These are phyloP conservation scores for Rhyacichthys aspro DNA, from an alignment of 2,797 vertebrate species.

Conservation along the genomic window DNA sequence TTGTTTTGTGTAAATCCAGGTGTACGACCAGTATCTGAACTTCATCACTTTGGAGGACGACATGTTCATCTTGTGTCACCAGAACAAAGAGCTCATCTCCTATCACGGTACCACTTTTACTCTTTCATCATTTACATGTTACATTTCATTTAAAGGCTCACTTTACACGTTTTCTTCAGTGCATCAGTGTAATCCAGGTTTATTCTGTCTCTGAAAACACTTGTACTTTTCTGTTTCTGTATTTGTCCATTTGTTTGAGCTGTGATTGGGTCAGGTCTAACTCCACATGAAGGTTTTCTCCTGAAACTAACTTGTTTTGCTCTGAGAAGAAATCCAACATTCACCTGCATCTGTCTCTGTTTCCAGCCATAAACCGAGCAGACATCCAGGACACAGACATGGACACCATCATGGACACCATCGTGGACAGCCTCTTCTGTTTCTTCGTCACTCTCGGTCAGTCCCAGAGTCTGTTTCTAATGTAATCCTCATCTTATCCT, in stretches of 20 bases:
- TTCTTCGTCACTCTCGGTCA: constrained; percentile 98
- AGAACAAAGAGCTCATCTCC: constrained; percentile 95
- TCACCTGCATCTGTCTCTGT: neutral
- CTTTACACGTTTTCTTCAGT: no score
- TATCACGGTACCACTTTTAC: constrained; percentile 94
- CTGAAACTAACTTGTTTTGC: no score
- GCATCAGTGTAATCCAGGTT: no score
- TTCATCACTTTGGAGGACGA: constrained; percentile 99
- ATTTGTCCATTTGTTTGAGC: neutral
- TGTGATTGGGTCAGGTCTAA: no score
- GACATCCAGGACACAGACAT: constrained; percentile 97
- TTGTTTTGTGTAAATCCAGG: constrained; percentile 74
- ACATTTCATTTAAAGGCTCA: no score
- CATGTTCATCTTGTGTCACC: constrained; percentile 96
- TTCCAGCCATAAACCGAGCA: constrained; percentile 90
- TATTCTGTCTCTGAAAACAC: no score
- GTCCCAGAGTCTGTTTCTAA: constrained; percentile 27
- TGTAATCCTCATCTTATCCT: no score
- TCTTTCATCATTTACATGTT: no score
- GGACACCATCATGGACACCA: constrained; percentile 97
- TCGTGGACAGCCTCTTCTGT: constrained; percentile 98
- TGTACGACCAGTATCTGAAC: constrained; percentile 98
- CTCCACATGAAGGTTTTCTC: no score
- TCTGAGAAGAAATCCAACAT: no score
- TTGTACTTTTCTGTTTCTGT: neutral